Evolutionary conservation across 2,113 vertebrate genomes (phyloP).

Genomic region (Hucho hucho): DNA sequence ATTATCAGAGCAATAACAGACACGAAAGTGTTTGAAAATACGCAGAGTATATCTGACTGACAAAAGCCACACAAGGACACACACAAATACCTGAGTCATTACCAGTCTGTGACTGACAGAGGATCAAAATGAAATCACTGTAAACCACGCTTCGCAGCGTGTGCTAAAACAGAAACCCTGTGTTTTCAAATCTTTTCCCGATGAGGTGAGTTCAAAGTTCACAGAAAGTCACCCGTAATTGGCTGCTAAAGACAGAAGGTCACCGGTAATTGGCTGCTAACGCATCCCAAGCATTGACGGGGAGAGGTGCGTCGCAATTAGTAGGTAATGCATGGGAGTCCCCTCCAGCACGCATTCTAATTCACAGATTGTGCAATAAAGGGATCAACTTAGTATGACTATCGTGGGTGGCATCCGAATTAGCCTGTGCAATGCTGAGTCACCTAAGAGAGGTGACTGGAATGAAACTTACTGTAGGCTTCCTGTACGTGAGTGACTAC

Average conservation of each 20-base stretch:
- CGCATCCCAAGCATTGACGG: slow-evolving; percentile 29
- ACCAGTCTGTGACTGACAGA: slow-evolving; percentile 9
- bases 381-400: slow-evolving; percentile 17
- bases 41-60: background rate
- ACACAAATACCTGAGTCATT: background rate
- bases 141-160: slow-evolving; percentile 1
- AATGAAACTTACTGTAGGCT: background rate
- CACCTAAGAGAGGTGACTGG: too few species aligned
- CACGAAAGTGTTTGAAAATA: too few species aligned
- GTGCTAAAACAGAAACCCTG: slow-evolving; percentile 14
- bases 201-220: slow-evolving; percentile 35
- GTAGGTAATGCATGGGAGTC: slow-evolving; percentile 23
- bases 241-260: slow-evolving; percentile 44
- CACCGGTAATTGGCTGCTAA: slow-evolving; percentile 37
- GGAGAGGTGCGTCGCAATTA: slow-evolving; percentile 22
- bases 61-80: slow-evolving; percentile 12
- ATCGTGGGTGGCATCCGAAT: slow-evolving; percentile 31
- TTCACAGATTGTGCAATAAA: slow-evolving; percentile 35
- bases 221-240: slow-evolving; percentile 42
- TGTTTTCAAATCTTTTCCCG: background rate
- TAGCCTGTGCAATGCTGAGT: slow-evolving; percentile 2
- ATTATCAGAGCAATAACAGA: too few species aligned
- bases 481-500: background rate
- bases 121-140: slow-evolving; percentile 27
- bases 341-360: slow-evolving; percentile 27